Evolutionary conservation across 2,113 vertebrate genomes (phyloP), one percentile per base, ranked within the genome.

Genomic region (Leptosomus discolor): DNA sequence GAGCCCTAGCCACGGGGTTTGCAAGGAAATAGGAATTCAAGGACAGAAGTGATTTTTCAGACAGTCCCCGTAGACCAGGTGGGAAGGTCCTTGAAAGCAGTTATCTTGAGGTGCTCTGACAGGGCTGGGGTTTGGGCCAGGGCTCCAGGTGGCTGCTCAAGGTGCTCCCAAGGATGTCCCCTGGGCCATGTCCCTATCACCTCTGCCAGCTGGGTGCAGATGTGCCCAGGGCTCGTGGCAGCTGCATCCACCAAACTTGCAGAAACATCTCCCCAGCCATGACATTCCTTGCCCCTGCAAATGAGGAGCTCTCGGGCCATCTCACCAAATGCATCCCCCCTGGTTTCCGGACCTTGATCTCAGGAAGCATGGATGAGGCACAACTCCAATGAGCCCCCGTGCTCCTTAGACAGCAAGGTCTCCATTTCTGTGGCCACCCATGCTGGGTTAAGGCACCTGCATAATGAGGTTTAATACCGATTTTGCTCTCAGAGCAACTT

Each of bases 11-110:
- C 79, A 92, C 2, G 0, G 70, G 75, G 45, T 92, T 94, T 94
- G 90, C 68, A 82, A 82, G 21, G 80, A 96, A 94, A 97, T 91
- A 67, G 87, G 84, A 94, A 92, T 94, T 89, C 83, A 94, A 97
- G 91, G 94, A 61, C 95, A 97, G 91, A 82, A 91, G 71, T 67
- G 68, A 94, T 96, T 96, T 95, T 96, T 94, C 85, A 92, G 60
- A 27, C 32, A 16, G 54, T 90, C 53, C 71, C 90, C 0, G 0
- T 7, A 88, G 85, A 93, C 50, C 46, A 69, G 34, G 57, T 75
- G 84, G 36, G 67, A 81, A 90, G 88, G 57, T 73, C 75, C 48
- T 56, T 79, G 79, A 56, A 75, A 70, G 27, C 75, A 85, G 26
- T n/a, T 8, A 32, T 46, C 36, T 37, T 7, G 74, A 90, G 85